A percentile compares a stretch with the other conserved stretches of the same genome.
phyloP scores from a whole-genome alignment of 1,140 invertebrate genomes.

The Archivesica marissinica region DNA sequence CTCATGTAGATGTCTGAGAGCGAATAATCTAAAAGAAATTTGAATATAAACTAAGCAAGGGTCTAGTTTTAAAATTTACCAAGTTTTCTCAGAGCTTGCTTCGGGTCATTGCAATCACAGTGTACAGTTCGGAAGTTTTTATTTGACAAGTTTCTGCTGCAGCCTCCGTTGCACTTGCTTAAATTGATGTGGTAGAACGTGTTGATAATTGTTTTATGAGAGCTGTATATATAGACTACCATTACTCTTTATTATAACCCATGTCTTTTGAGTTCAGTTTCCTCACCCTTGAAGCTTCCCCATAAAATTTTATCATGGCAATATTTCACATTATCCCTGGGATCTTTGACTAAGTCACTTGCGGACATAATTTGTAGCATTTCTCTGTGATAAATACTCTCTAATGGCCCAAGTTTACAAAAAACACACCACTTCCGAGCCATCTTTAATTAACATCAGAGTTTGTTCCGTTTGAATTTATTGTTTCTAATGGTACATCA shows the following conservation, averaged over 20 bases:
- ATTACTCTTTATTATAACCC: background rate
- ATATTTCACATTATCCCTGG: conserved; percentile 30
- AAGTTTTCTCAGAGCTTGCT: too few relatives aligned
- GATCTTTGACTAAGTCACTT: conserved; percentile 50
- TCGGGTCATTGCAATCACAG: too few relatives aligned
- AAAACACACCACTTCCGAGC: conserved; percentile 20
- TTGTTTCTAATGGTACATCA: conserved; percentile 49
- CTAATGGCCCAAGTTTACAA: conserved; percentile 52
- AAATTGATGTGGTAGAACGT: too few relatives aligned
- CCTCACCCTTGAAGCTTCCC: background rate
- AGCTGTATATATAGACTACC: too few relatives aligned
- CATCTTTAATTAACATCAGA: conserved; percentile 55
- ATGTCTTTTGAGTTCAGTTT: background rate
- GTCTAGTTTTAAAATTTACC: too few relatives aligned
- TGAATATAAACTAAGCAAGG: too few relatives aligned
- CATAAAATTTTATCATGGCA: conserved; percentile 10
- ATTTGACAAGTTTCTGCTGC: too few relatives aligned
- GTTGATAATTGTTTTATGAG: too few relatives aligned
- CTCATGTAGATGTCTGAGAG: too few relatives aligned
- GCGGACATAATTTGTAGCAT: conserved; percentile 56
- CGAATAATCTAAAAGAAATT: too few relatives aligned
- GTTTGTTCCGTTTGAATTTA: conserved; percentile 59
- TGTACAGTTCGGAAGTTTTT: too few relatives aligned
- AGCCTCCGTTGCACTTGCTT: too few relatives aligned
- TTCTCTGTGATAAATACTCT: conserved; percentile 10